Percentiles rank a stretch among this genome's conserved stretches.
phyloP scores from a whole-genome alignment of 1,140 invertebrate genomes.

The Drosophila sulfurigaster region DNA sequence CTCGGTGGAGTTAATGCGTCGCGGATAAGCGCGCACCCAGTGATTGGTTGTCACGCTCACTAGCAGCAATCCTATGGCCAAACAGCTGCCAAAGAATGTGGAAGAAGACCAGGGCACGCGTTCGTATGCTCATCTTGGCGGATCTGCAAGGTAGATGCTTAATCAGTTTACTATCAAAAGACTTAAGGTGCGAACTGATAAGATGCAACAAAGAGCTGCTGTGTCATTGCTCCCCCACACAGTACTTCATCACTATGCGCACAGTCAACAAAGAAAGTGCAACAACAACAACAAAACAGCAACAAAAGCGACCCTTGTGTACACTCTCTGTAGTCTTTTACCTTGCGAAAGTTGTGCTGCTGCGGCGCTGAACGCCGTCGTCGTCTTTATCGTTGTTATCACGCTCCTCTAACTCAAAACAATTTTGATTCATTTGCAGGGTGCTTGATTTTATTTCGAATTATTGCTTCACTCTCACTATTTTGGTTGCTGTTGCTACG shows the following conservation, averaged over 20 bases:
- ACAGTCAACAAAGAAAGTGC: conserved; percentile 46
- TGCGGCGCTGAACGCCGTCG: conserved; percentile 11
- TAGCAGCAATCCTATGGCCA: conserved; percentile 92
- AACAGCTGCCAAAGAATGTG: conserved; percentile 94
- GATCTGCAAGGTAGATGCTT: conserved; percentile 9
- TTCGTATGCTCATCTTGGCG: conserved; percentile 78
- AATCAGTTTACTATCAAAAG: background rate
- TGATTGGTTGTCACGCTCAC: conserved; percentile 94
- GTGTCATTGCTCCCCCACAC: background rate
- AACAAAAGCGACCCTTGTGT: conserved; percentile 27
- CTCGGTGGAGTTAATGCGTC: conserved; percentile 88
- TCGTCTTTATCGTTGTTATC: conserved; percentile 37
- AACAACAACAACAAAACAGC: conserved; percentile 12
- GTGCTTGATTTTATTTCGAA: conserved; percentile 13
- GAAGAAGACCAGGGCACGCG: conserved; percentile 90
- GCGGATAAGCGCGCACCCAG: conserved; percentile 93
- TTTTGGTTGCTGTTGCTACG: background rate
- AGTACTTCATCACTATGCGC: background rate
- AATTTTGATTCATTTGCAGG: conserved; percentile 34
- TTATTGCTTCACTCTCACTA: conserved; percentile 3
- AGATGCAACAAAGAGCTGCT: background rate
- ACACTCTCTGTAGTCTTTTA: conserved; percentile 1
- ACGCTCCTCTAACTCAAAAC: conserved; percentile 14
- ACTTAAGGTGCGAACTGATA: conserved; percentile 22
- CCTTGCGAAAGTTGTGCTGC: conserved; percentile 34